A percentile compares a stretch with the other conserved stretches of the same genome.
Conservation (phyloP, 1,140 invertebrate species). For the Drosophila persimilis region DNA sequence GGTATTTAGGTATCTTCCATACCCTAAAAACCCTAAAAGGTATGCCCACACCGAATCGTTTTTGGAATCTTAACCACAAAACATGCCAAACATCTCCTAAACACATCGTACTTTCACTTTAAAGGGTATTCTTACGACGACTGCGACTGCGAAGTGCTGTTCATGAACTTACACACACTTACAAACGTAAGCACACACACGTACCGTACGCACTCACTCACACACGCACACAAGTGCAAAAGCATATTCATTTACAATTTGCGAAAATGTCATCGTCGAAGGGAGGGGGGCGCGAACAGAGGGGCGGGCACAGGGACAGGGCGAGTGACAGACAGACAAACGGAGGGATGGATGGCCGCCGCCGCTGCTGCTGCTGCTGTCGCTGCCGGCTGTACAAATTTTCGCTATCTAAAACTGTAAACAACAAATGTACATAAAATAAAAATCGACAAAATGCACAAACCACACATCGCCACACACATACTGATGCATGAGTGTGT, state of each 20-base stretch:
- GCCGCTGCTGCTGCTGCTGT: slow-evolving; percentile 31
- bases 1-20: no score
- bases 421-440: slow-evolving; percentile 81
- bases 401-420: slow-evolving; percentile 79
- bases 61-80: no score
- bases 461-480: slow-evolving; percentile 23
- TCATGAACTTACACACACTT: slow-evolving; percentile 61
- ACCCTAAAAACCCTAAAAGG: no score
- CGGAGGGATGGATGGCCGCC: slow-evolving; percentile 27
- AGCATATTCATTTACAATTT: slow-evolving; percentile 78
- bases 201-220: slow-evolving; percentile 15
- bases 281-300: not conserved
- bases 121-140: slow-evolving; percentile 29
- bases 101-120: no score
- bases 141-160: slow-evolving; percentile 59
- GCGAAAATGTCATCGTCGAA: slow-evolving; percentile 73
- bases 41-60: no score
- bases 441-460: slow-evolving; percentile 74
- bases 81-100: no score
- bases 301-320: no score
- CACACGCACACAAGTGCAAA: slow-evolving; percentile 34
- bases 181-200: not conserved
- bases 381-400: slow-evolving; percentile 72
- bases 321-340: slow-evolving; percentile 3
- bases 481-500: slow-evolving; percentile 40